These are phyloP conservation scores for Pycnomerus fuliginosus DNA, from an alignment of 2,888 invertebrate genomes.

Conservation along the genomic window DNA sequence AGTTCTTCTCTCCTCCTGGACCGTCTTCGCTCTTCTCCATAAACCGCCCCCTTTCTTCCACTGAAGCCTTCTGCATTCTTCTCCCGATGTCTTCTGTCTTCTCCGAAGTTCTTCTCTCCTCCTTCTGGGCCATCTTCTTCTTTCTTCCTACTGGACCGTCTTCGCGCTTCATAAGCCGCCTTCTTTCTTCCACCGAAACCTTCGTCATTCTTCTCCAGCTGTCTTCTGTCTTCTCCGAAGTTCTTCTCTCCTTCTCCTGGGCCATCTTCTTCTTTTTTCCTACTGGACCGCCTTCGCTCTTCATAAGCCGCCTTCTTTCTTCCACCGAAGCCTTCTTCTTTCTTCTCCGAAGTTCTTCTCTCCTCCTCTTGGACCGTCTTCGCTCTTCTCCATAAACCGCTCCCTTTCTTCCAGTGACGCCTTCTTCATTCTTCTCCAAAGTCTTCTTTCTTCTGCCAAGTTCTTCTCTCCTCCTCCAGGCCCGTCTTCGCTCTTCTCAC, in stretches of 20 bases:
- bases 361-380: conserved; percentile 2
- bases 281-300: no score
- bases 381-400: not conserved
- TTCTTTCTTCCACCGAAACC: not conserved
- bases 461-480: conserved; percentile 1
- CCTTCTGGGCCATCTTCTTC: conserved; percentile 4
- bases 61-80: not conserved
- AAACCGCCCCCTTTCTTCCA: not conserved
- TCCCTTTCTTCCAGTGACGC: no score
- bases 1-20: not conserved
- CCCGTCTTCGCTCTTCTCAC: no score
- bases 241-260: not conserved
- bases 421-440: conserved; percentile 6
- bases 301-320: no score
- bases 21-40: conserved; percentile 1
- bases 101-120: not conserved
- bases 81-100: not conserved
- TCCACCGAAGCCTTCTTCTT: no score
- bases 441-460: no score
- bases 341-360: no score
- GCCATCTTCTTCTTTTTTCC: conserved; percentile 4
- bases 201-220: not conserved
- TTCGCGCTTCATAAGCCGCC: not conserved
- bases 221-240: not conserved
- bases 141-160: not conserved